A percentile compares a stretch with the other conserved stretches of the same genome.
phyloP scores from a whole-genome alignment of 2,113 vertebrate species.

The Solenodon paradoxus region DNA sequence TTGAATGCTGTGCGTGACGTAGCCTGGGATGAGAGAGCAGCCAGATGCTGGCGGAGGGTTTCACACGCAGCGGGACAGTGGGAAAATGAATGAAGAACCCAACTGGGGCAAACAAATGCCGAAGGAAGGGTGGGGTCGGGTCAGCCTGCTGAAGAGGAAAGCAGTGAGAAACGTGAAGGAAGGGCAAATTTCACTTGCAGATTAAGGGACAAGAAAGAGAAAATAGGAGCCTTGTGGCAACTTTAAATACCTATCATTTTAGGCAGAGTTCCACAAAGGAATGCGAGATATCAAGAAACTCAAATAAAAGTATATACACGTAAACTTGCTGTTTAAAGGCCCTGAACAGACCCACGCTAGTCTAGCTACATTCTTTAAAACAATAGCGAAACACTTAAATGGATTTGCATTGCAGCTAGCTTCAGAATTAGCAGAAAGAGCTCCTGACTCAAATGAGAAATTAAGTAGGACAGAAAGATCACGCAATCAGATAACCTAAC shows the following conservation, averaged over 20 bases:
- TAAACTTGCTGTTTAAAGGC: constrained; percentile 11
- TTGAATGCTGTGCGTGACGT: constrained; percentile 65
- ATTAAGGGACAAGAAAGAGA: not conserved
- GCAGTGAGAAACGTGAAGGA: not conserved
- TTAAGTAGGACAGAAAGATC: not conserved
- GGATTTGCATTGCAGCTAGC: not conserved
- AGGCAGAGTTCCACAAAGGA: not conserved
- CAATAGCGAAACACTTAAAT: not conserved
- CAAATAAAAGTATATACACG: not conserved
- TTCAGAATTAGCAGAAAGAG: constrained; percentile 15
- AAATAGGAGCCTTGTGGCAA: not conserved
- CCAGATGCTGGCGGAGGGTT: constrained; percentile 53
- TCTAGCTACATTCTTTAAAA: not conserved
- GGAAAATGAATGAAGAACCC: constrained; percentile 55
- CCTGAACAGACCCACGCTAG: not conserved
- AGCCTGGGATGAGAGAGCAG: constrained; percentile 69
- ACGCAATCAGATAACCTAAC: constrained; percentile 7
- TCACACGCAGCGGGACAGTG: constrained; percentile 49
- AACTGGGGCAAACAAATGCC: constrained; percentile 40
- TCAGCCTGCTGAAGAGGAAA: constrained; percentile 38
- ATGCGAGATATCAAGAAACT: not conserved
- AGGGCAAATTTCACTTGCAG: not conserved
- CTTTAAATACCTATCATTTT: not conserved
- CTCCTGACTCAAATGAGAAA: constrained; percentile 9
- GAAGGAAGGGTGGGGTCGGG: constrained; percentile 30